A percentile compares a stretch with the other conserved stretches of the same genome.
These are phyloP conservation scores for Hydraecia micacea DNA, from an alignment of 2,888 invertebrate genomes.

Conservation along the genomic window DNA sequence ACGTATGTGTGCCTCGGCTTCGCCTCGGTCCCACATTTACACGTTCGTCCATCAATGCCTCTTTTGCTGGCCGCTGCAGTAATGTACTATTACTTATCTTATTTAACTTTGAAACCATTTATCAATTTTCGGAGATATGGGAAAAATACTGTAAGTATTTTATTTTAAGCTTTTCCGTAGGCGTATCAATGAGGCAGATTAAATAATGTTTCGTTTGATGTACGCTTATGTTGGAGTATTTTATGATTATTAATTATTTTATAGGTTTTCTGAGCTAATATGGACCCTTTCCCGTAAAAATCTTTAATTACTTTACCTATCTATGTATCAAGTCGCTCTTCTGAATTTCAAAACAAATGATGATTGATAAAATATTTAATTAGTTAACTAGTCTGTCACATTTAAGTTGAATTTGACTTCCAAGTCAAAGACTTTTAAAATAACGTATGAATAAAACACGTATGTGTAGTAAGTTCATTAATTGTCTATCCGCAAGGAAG, in stretches of 20 bases:
- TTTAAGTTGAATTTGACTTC: background rate
- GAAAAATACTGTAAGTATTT: conserved; percentile 14
- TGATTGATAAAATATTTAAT: background rate
- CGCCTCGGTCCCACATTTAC: too few species aligned
- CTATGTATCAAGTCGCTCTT: background rate
- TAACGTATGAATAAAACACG: background rate
- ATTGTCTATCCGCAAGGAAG: conserved; percentile 51
- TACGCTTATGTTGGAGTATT: conserved; percentile 21
- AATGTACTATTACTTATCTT: too few species aligned
- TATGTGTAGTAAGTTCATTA: conserved; percentile 35
- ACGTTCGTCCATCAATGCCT: too few species aligned
- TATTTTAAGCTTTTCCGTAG: conserved; percentile 20
- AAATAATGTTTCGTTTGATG: conserved; percentile 37
- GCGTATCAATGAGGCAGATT: conserved; percentile 32
- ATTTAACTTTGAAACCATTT: background rate
- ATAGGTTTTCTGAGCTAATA: conserved; percentile 5
- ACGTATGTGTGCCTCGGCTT: too few species aligned
- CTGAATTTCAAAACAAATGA: background rate
- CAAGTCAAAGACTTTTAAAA: background rate
- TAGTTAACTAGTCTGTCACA: background rate
- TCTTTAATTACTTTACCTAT: background rate
- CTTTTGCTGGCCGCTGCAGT: too few species aligned
- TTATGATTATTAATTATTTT: conserved; percentile 11
- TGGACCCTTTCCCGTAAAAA: conserved; percentile 2
- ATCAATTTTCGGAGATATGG: background rate